Evolutionary conservation across 1,140 invertebrate species (phyloP), one percentile per base, ranked within the genome.

Genomic region (Euwallacea fornicatus): DNA sequence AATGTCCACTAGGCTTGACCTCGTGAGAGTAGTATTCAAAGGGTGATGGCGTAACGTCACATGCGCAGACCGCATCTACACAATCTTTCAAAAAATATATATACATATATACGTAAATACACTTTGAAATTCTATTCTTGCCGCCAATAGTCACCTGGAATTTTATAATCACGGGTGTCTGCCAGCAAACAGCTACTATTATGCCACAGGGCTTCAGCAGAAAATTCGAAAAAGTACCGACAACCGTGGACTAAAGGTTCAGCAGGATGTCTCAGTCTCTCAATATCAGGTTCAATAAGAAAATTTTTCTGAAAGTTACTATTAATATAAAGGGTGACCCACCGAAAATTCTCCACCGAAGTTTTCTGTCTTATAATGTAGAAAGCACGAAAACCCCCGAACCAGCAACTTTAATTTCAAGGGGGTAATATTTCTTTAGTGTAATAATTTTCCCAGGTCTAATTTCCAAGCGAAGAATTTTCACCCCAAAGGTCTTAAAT

Each of bases 181-280:
- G 42, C 6, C 11, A 69, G 10, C n/a, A 56, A 41, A 47, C 65
- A 72, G 10, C 7, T 63, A 9, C 21, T 11, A 56, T 72, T 68
- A 16, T n/a, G 13, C 42, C 47, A 15, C 6, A 7, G 6, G 9
- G 8, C 53, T 10, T 33, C 59, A 1, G 71, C 50, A 8, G 21
- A 55, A 11, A 72, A 63, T 6, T 67, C 54, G 47, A 72, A 62
- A 33, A 58, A 15, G 16, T 72, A 72, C 42, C 42, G 61, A 42
- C 71, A 72, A 10, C 71, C 71, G 46, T 67, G 71, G 50, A 47
- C 6, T 43, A 60, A 58, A 43, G 71, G 71, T 15, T 72, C 71
- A 2, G 71, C 71, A n/a, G 66, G 71, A 58, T 72, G 71, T 13
- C 44, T 56, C 33, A 71, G 53, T 13, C 53, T 55, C 42, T 69